Base-by-base conservation (phyloP, 23 tunicate genomes). In the Trididemnum miniatum region DNA sequence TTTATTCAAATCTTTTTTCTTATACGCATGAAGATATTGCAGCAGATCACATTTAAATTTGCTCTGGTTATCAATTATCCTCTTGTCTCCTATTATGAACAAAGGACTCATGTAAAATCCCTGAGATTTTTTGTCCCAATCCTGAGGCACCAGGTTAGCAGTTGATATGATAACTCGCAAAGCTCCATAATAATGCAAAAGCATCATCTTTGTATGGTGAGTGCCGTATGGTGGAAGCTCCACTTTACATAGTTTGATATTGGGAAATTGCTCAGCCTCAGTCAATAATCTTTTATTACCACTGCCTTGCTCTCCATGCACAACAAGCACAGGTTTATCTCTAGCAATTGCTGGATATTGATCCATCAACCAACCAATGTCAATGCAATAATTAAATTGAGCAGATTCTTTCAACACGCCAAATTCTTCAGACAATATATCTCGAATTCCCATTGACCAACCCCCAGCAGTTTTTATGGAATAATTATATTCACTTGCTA, bases 191-290 rank as follows among this genome's bases (percentile, higher is more conserved):
- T 93, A 93, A 18, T 24, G 79, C 20, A 93, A 76, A 1, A 93
- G 59, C 98, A 93, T 93, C 98, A 93, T 93, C 60, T 93, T 93
- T 15, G 98, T 93, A 38, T 93, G 98, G 83, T 93, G 98, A 1
- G 98, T 93, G 20, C 98, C 98, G 62, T 77, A 93, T 4, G 93
- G 98, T 24, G 98, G 98, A 1, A 93, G 83, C 5, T 93, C 89
- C 1, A 76, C 93, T 74, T 72, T 80, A 31, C 83, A 85, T 26
- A 86, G 52, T 51, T 84, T 57, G 28, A 93, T 76, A 67, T 93
- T 93, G 24, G 79, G 31, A 59, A 38, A 88, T n/a, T 37, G 52
- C 15, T 36, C 27, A 0, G 69, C 71, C 20, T 69, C 81, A 0
- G 75, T 59, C 35, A 67, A 34, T 39, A 91, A 57, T 51, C 76